A percentile compares a stretch with the other conserved stretches of the same genome.
Evolutionary conservation across 2,797 vertebrate species (phyloP).

Genomic region (Gallinago nigripennis): DNA sequence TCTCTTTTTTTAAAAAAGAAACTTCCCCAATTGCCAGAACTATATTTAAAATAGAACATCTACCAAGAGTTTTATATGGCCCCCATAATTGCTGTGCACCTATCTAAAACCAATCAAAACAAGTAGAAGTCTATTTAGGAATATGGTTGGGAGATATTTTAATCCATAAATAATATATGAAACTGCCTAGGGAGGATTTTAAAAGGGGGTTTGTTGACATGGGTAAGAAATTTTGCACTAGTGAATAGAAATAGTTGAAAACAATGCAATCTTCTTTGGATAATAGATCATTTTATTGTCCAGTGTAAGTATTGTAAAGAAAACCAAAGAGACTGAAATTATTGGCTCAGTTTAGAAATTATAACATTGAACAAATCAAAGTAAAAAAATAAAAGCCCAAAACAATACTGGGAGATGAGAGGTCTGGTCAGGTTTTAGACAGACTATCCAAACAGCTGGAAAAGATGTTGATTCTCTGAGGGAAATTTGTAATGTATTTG

Average conservation of each 20-base stretch:
- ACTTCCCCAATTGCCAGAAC: slow-evolving; percentile 45
- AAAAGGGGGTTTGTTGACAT: slow-evolving; percentile 39
- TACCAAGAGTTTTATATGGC: neutral
- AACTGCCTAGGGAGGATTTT: slow-evolving; percentile 39
- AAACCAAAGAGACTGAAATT: slow-evolving; percentile 67
- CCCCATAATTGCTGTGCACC: neutral
- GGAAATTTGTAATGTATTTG: slow-evolving; percentile 81
- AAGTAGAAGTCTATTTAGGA: slow-evolving; percentile 59
- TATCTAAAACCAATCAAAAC: slow-evolving; percentile 68
- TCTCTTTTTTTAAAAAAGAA: slow-evolving; percentile 7
- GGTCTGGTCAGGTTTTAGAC: slow-evolving; percentile 76
- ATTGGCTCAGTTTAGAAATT: slow-evolving; percentile 72
- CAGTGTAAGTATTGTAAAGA: slow-evolving; percentile 63
- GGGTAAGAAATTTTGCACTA: slow-evolving; percentile 28
- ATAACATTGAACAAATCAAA: slow-evolving; percentile 77
- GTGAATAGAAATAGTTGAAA: slow-evolving; percentile 57
- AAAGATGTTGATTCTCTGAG: slow-evolving; percentile 79
- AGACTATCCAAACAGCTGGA: slow-evolving; percentile 81
- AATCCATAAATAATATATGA: slow-evolving; percentile 69
- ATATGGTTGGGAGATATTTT: slow-evolving; percentile 52
- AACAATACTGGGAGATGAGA: slow-evolving; percentile 78
- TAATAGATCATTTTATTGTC: slow-evolving; percentile 44
- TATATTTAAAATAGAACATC: slow-evolving; percentile 64
- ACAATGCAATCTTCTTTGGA: slow-evolving; percentile 41
- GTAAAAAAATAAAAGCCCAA: slow-evolving; percentile 75